Evolutionary conservation across 2,113 vertebrate genomes (phyloP).

Genomic region (Tragulus kanchil): DNA sequence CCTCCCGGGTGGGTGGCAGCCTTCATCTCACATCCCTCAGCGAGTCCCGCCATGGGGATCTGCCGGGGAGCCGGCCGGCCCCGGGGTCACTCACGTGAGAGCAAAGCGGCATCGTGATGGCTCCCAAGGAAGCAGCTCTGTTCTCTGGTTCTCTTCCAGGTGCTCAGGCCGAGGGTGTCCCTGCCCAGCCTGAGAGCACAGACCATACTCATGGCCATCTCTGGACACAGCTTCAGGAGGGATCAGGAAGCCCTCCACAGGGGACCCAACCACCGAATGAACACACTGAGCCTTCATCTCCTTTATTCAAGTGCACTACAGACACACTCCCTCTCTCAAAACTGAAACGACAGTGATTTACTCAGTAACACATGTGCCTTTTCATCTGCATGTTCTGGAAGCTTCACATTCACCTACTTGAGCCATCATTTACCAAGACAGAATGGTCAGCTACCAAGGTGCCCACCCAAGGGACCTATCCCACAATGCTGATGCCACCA

Average conservation of each 20-base stretch:
- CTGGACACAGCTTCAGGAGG: not conserved
- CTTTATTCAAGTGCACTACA: conserved; percentile 61
- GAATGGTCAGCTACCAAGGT: not conserved
- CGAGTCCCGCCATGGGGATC: not conserved
- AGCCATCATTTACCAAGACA: conserved; percentile 78
- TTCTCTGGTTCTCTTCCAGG: not conserved
- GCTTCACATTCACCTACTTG: conserved; percentile 77
- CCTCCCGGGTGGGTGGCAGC: not conserved
- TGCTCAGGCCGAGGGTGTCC: no score
- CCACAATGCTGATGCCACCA: not conserved
- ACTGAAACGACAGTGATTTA: not conserved
- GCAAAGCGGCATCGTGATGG: not conserved
- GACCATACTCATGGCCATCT: not conserved
- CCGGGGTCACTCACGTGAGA: not conserved
- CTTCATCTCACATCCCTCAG: conserved; percentile 37
- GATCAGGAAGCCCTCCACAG: not conserved
- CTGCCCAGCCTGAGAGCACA: not conserved
- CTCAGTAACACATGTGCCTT: conserved; percentile 41
- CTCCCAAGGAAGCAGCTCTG: not conserved
- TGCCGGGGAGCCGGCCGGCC: conserved; percentile 23
- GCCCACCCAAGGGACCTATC: not conserved
- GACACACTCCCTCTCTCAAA: not conserved
- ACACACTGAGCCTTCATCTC: not conserved
- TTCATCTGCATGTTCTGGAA: conserved; percentile 85
- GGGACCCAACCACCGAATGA: not conserved